Base-by-base conservation (phyloP, 2,888 invertebrate genomes). In the Hydropsyche betteni region DNA sequence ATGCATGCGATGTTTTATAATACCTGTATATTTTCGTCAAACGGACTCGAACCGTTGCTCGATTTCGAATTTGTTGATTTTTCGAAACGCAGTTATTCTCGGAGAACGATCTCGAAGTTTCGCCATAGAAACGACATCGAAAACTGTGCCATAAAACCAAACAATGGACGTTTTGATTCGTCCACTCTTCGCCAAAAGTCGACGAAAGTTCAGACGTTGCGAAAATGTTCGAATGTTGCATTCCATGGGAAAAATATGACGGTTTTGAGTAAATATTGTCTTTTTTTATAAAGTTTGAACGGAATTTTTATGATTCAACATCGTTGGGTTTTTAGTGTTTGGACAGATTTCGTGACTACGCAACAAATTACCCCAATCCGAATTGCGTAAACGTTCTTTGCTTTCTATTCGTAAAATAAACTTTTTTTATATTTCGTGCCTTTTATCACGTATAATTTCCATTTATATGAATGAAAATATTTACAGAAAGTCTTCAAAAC, bases 261-360 rank as follows among this genome's bases (percentile, higher is more conserved):
- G 53, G 2, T 53, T 53, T 6, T 24, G 24, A 24, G 24, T 24
- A 24, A 24, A 24, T 24, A 24, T 24, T 24, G 24, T 24, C 24
- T 24, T 2, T 24, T 24, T 24, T 24, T 24, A 2, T 24, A 2
- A 2, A 24, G 24, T 24, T 24, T 24, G 24, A 24, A 24, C n/a
- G n/a, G n/a, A 8, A 10, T 10, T 44, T 44, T 44, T 44, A 16
- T 58, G 24, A 58, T 58, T 58, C 16, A 53, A 53, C 53, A 16
- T 53, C 16, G 58, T 8, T 58, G 4, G 6, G 5, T 58, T 58
- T 58, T 58, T 16, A 16, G 58, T 16, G 16, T 53, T 53, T 53
- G 53, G 7, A 53, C 8, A 58, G 24, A 24, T 58, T 58, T 58
- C 58, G 58, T 58, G 58, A 58, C 58, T 5, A 58, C 58, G 58